These are phyloP conservation scores for Montipora cactus DNA, from an alignment of 64 coral and sea anemone species.

Conservation along the genomic window DNA sequence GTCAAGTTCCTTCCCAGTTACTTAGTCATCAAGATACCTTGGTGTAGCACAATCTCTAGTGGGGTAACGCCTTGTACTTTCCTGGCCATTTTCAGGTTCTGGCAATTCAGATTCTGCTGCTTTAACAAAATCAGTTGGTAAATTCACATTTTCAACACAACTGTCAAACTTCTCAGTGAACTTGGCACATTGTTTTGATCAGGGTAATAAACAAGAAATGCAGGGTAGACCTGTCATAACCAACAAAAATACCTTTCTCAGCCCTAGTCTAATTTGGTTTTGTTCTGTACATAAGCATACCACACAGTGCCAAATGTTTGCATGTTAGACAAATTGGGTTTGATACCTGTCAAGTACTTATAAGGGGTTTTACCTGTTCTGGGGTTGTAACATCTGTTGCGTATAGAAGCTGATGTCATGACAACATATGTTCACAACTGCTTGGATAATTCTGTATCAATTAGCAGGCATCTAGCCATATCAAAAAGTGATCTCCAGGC, in stretches of 20 bases:
- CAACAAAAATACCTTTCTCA: conserved; percentile 58
- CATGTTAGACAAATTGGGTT: conserved; percentile 42
- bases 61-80: neutral
- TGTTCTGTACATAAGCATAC: conserved; percentile 46
- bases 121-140: neutral
- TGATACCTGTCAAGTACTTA: conserved; percentile 9
- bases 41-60: neutral
- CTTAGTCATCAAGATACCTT: conserved; percentile 8
- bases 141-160: neutral
- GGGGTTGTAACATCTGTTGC: conserved; percentile 60
- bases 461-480: conserved; percentile 66
- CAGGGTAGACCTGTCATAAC: conserved; percentile 57
- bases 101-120: neutral
- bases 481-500: conserved; percentile 63
- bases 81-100: neutral
- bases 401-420: conserved; percentile 22
- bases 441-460: conserved; percentile 13
- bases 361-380: conserved; percentile 33
- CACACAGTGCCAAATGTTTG: conserved; percentile 59
- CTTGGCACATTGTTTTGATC: conserved; percentile 17
- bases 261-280: conserved; percentile 45
- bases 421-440: conserved; percentile 57
- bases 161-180: neutral
- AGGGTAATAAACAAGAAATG: conserved; percentile 69
- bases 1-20: neutral